phyloP scores from a whole-genome alignment of 1,140 invertebrate species.

The Drosophila sp. region DNA sequence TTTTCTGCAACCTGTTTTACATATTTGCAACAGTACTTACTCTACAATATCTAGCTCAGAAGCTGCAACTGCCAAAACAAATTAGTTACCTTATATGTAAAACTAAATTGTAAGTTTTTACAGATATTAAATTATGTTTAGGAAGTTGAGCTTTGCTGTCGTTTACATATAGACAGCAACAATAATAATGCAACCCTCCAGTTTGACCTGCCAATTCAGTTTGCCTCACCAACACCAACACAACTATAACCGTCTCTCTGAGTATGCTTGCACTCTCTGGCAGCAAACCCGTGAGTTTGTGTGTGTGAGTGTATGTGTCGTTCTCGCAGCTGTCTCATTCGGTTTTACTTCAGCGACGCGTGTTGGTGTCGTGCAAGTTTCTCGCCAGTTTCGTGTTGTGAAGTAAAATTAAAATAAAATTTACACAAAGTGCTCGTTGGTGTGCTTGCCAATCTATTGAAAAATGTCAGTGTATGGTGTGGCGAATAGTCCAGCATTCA shows the following conservation, averaged over 20 bases:
- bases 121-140: neutral
- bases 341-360: constrained; percentile 51
- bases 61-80: neutral
- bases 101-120: neutral
- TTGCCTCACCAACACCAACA: constrained; percentile 12
- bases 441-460: constrained; percentile 20
- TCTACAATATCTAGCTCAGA: neutral
- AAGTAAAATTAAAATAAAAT: constrained; percentile 38
- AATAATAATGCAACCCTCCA: constrained; percentile 49
- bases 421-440: constrained; percentile 28
- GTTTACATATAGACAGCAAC: neutral
- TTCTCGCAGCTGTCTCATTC: constrained; percentile 47
- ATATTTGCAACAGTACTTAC: neutral
- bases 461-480: constrained; percentile 25
- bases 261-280: constrained; percentile 43
- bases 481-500: constrained; percentile 9
- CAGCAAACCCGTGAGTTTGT: constrained; percentile 5
- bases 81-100: neutral
- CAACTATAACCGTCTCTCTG: constrained; percentile 34
- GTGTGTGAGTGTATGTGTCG: constrained; percentile 37
- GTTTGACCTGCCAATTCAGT: constrained; percentile 50
- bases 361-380: constrained; percentile 52
- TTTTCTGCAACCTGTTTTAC: neutral
- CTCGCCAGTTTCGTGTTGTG: constrained; percentile 31
- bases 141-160: neutral